phyloP scores from a whole-genome alignment of 2,888 invertebrate species.

The Chloroclystis v-ata region DNA sequence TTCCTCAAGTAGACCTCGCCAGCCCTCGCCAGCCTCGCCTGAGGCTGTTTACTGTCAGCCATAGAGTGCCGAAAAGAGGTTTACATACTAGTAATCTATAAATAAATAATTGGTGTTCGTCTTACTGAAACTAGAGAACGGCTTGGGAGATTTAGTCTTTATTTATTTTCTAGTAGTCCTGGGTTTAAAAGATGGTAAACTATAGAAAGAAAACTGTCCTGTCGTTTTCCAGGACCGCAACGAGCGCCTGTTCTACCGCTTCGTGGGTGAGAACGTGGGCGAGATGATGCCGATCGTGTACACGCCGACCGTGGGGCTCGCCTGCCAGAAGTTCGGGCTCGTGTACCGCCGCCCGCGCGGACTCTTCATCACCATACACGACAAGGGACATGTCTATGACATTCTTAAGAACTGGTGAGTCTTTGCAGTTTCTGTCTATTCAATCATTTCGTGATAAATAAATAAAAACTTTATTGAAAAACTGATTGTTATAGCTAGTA shows the following conservation, averaged over 20 bases:
- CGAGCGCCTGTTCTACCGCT: slow-evolving; percentile 95
- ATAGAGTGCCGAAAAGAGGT: not conserved
- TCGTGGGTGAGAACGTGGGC: slow-evolving; percentile 90
- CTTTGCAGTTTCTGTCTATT: not conserved
- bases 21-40: slow-evolving; percentile 25
- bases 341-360: slow-evolving; percentile 95
- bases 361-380: slow-evolving; percentile 96
- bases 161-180: not conserved
- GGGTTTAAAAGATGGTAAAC: no score
- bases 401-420: slow-evolving; percentile 94
- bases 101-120: no score
- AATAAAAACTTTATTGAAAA: no score
- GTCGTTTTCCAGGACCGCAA: slow-evolving; percentile 91
- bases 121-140: not conserved
- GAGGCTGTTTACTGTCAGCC: slow-evolving; percentile 9
- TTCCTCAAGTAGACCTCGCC: no score
- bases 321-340: slow-evolving; percentile 97
- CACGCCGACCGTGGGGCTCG: slow-evolving; percentile 98
- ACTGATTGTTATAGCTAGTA: no score
- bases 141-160: not conserved
- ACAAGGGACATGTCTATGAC: slow-evolving; percentile 96
- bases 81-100: no score
- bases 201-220: no score
- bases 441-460: no score
- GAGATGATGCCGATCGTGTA: slow-evolving; percentile 99